Conservation (phyloP, 2,888 invertebrate genomes). For the Lycia hirtaria region DNA sequence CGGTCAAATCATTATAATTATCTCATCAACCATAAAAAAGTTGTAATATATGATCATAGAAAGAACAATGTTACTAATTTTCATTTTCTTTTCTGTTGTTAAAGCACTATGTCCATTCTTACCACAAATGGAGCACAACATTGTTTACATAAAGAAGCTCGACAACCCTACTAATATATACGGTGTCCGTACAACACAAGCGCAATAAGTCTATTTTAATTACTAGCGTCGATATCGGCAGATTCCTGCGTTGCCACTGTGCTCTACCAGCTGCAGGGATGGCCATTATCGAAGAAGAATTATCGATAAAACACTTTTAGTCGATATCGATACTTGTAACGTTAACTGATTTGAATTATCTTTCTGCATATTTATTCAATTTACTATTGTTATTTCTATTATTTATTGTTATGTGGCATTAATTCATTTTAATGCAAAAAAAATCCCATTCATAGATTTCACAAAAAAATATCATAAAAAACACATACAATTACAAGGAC, state of each 20-base stretch:
- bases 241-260: constrained; percentile 83
- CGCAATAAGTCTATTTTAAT: constrained; percentile 85
- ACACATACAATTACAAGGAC: too few relatives aligned
- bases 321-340: constrained; percentile 1
- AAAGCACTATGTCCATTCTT: constrained; percentile 4
- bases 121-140: constrained; percentile 18
- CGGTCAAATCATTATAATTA: too few relatives aligned
- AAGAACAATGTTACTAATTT: constrained; percentile 4
- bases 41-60: too few relatives aligned
- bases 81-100: neutral
- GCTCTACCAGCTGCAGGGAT: constrained; percentile 68
- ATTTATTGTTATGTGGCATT: too few relatives aligned
- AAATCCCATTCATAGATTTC: too few relatives aligned
- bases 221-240: constrained; percentile 82
- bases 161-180: constrained; percentile 33
- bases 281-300: constrained; percentile 49
- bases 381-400: too few relatives aligned
- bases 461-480: too few relatives aligned
- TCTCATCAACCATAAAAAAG: too few relatives aligned
- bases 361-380: neutral
- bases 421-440: too few relatives aligned
- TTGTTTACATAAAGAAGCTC: constrained; percentile 19
- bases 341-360: neutral
- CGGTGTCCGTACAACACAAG: constrained; percentile 54
- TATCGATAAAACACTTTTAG: neutral